Conservation (phyloP, 2,797 vertebrate species). For the Muraenolepis orangiensis region DNA sequence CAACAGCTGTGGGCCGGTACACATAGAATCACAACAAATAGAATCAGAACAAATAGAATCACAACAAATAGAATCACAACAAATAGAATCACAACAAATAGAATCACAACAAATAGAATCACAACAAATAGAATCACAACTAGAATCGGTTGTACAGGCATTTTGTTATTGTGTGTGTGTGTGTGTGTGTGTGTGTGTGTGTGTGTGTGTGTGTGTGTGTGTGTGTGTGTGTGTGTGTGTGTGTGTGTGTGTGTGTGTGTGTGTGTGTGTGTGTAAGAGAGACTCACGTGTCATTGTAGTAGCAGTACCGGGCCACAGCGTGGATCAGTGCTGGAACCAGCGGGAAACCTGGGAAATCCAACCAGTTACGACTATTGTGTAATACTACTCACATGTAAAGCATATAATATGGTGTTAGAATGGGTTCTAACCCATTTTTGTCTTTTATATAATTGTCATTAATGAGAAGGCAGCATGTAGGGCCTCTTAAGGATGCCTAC, state of each 20-base stretch:
- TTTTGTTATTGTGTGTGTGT: too few species aligned
- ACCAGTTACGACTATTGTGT: too few species aligned
- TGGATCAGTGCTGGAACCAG: slow-evolving; percentile 89
- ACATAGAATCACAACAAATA: slow-evolving; percentile 4
- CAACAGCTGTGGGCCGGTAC: slow-evolving; percentile 81
- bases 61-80: background rate
- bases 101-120: too few species aligned
- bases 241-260: too few species aligned
- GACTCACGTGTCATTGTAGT: slow-evolving; percentile 88
- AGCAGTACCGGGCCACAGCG: slow-evolving; percentile 83
- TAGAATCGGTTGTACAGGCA: too few species aligned
- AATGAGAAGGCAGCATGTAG: too few species aligned
- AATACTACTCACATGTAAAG: too few species aligned
- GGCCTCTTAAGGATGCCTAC: background rate
- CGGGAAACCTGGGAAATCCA: slow-evolving; percentile 82
- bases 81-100: too few species aligned
- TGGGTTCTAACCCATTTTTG: background rate
- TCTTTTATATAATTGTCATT: background rate
- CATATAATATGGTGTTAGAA: too few species aligned
- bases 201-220: background rate
- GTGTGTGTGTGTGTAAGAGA: too few species aligned
- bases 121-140: too few species aligned
- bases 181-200: background rate
- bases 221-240: background rate
- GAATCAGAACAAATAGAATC: background rate